phyloP scores from a whole-genome alignment of 2,888 invertebrate species.

The Torymus tubicola region DNA sequence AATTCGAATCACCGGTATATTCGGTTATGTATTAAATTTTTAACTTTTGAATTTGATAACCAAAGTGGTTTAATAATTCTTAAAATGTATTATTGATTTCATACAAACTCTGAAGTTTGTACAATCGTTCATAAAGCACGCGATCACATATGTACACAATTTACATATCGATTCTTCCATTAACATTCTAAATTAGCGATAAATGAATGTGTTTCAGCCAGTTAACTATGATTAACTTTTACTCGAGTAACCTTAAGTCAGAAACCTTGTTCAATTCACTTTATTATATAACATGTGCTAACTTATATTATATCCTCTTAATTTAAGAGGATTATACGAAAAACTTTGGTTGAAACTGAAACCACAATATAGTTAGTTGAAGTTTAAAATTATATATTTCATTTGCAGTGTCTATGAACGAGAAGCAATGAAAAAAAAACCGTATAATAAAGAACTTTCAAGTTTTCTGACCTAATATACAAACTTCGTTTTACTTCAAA shows the following conservation, averaged over 20 bases:
- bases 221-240: slow-evolving; percentile 38
- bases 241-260: slow-evolving; percentile 15
- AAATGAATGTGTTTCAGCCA: slow-evolving; percentile 37
- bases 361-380: slow-evolving; percentile 22
- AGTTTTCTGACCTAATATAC: slow-evolving; percentile 42
- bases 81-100: slow-evolving; percentile 30
- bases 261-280: slow-evolving; percentile 33
- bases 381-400: slow-evolving; percentile 21
- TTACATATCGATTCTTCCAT: slow-evolving; percentile 59
- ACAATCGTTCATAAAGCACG: slow-evolving; percentile 43
- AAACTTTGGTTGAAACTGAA: slow-evolving; percentile 43
- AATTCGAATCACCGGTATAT: slow-evolving; percentile 24
- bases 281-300: slow-evolving; percentile 20
- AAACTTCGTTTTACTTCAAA: slow-evolving; percentile 23
- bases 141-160: slow-evolving; percentile 62
- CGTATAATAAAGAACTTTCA: slow-evolving; percentile 14
- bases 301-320: slow-evolving; percentile 42
- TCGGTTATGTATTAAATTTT: slow-evolving; percentile 6
- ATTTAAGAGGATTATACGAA: slow-evolving; percentile 50
- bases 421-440: slow-evolving; percentile 10
- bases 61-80: slow-evolving; percentile 28
- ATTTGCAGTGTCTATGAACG: slow-evolving; percentile 3
- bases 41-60: slow-evolving; percentile 14
- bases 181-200: slow-evolving; percentile 46
- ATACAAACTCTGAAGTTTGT: slow-evolving; percentile 31